Evolutionary conservation across 2,888 invertebrate species (phyloP).

Genomic region (Esperia sulphurella): DNA sequence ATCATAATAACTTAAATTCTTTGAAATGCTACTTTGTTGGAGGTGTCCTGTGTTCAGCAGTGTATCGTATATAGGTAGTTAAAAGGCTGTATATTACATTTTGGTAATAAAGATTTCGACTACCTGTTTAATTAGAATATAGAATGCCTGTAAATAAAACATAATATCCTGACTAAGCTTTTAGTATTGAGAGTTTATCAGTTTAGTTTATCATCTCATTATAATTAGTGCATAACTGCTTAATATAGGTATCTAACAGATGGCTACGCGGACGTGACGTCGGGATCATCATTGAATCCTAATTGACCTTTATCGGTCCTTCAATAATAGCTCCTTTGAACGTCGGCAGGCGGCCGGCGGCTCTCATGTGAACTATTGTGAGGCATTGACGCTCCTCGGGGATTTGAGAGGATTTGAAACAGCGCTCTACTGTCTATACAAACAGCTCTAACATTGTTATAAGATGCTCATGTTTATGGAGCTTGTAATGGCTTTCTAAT

Average conservation of each 20-base stretch:
- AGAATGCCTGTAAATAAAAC: no score
- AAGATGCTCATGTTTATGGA: slow-evolving; percentile 29
- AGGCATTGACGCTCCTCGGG: slow-evolving; percentile 53
- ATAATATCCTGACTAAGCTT: no score
- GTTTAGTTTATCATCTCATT: slow-evolving; percentile 5
- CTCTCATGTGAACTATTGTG: slow-evolving; percentile 55
- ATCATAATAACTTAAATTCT: no score
- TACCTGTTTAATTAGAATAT: no score
- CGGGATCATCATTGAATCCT: slow-evolving; percentile 36
- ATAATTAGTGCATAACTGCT: slow-evolving; percentile 37
- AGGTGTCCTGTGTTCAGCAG: no score
- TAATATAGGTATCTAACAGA: slow-evolving; percentile 29
- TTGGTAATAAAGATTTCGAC: no score
- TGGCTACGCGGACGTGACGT: slow-evolving; percentile 28
- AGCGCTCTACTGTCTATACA: slow-evolving; percentile 37
- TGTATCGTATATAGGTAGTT: no score
- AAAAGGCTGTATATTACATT: not conserved
- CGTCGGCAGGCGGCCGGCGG: slow-evolving; percentile 43
- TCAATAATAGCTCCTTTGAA: slow-evolving; percentile 64
- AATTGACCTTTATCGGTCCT: slow-evolving; percentile 63
- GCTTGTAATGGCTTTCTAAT: slow-evolving; percentile 29
- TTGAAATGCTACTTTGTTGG: no score
- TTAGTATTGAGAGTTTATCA: no score
- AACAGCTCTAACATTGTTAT: slow-evolving; percentile 34
- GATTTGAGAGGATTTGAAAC: slow-evolving; percentile 60